Conservation (phyloP, 2,113 vertebrate genomes). For the Lamprotornis superbus region DNA sequence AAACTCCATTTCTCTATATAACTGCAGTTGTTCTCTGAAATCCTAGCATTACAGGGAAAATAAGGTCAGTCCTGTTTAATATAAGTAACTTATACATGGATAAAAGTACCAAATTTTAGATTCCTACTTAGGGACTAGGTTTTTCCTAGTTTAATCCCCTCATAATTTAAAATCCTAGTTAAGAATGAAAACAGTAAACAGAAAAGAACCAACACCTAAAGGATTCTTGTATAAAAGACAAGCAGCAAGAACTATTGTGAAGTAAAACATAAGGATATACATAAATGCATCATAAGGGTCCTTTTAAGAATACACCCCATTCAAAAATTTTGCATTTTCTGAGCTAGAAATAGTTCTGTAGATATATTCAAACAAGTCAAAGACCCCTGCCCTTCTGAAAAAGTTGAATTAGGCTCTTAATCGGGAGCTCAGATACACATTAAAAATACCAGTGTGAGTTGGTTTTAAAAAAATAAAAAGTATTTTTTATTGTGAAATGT, state of each 20-base stretch:
- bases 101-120: neutral
- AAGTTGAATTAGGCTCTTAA: neutral
- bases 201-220: neutral
- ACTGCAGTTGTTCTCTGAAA: neutral
- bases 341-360: neutral
- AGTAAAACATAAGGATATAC: neutral
- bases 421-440: neutral
- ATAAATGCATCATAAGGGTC: neutral
- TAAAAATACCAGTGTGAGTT: constrained; percentile 1
- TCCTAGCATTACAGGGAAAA: neutral
- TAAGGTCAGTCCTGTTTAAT: neutral
- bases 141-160: neutral
- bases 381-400: neutral
- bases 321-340: neutral
- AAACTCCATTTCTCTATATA: neutral
- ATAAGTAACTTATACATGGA: neutral
- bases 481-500: constrained; percentile 60
- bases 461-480: neutral
- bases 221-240: neutral
- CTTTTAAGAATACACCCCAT: neutral
- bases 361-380: neutral
- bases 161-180: neutral
- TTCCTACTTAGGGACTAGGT: neutral
- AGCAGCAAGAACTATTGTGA: neutral
- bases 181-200: neutral